These are phyloP conservation scores for Drosophila differens DNA, from an alignment of 2,888 invertebrate species.

Conservation along the genomic window DNA sequence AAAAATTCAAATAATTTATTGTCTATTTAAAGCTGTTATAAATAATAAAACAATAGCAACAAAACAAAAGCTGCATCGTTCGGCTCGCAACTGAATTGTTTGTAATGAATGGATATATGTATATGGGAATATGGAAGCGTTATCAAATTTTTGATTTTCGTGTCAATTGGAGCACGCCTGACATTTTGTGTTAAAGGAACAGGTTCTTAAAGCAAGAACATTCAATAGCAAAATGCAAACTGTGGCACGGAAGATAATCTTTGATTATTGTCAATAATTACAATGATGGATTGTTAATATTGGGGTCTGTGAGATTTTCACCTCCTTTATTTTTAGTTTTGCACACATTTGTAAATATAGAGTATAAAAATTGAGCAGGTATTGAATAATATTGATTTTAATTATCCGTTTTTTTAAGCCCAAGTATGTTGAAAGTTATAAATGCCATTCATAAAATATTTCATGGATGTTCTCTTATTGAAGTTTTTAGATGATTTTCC, in stretches of 20 bases:
- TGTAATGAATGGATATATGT: not conserved
- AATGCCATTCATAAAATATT: not conserved
- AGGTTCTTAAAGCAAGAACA: not conserved
- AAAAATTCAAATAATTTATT: not conserved
- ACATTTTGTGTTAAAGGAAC: not conserved
- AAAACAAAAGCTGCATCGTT: not conserved
- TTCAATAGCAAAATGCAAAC: not conserved
- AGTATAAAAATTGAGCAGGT: not conserved
- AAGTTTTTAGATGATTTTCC: not conserved
- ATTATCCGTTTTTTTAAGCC: not conserved
- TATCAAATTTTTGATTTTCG: not conserved
- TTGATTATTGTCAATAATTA: not conserved
- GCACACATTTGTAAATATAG: not conserved
- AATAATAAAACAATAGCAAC: not conserved
- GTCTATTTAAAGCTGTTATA: not conserved
- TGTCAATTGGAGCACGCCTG: not conserved
- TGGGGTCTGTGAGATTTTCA: not conserved
- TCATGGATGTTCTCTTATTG: not conserved
- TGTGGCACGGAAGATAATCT: not conserved
- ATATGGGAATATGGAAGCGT: not conserved
- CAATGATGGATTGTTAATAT: not conserved
- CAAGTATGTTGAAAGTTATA: not conserved
- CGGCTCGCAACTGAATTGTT: not conserved
- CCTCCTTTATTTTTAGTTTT: not conserved
- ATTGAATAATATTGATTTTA: not conserved